Evolutionary conservation across 2,888 invertebrate genomes (phyloP).

Genomic region (Hirudinaria manillensis): DNA sequence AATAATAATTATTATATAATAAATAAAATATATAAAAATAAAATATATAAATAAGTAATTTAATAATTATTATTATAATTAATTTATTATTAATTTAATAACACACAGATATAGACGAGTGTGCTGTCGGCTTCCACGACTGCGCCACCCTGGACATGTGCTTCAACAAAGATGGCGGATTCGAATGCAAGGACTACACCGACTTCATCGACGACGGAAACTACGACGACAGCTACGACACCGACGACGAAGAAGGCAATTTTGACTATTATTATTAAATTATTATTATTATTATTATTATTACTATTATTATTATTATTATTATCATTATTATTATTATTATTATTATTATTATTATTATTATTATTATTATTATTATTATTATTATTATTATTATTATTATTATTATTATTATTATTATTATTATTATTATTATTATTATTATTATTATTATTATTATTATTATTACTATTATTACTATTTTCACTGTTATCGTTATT

Average conservation of each 20-base stretch:
- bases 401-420: not conserved
- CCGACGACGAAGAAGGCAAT: not conserved
- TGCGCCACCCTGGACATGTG: conserved; percentile 13
- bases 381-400: too few species aligned
- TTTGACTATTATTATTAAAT: not conserved
- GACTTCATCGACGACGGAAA: conserved; percentile 12
- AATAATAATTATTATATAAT: too few species aligned
- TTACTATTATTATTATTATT: not conserved
- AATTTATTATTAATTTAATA: too few species aligned
- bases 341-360: not conserved
- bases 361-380: too few species aligned
- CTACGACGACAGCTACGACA: not conserved
- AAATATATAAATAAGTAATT: too few species aligned
- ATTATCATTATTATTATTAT: not conserved
- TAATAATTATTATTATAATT: too few species aligned
- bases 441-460: not conserved
- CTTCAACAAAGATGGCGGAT: conserved; percentile 23
- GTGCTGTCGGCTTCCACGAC: conserved; percentile 17
- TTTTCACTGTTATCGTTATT: not conserved
- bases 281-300: not conserved
- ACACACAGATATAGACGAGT: conserved; percentile 23
- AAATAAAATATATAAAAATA: too few species aligned
- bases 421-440: not conserved
- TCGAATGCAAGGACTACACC: not conserved
- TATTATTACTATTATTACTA: too few species aligned